Evolutionary conservation across 1,140 invertebrate genomes (phyloP), one percentile per base, ranked within the genome.

Genomic region (Bombus impatiens): DNA sequence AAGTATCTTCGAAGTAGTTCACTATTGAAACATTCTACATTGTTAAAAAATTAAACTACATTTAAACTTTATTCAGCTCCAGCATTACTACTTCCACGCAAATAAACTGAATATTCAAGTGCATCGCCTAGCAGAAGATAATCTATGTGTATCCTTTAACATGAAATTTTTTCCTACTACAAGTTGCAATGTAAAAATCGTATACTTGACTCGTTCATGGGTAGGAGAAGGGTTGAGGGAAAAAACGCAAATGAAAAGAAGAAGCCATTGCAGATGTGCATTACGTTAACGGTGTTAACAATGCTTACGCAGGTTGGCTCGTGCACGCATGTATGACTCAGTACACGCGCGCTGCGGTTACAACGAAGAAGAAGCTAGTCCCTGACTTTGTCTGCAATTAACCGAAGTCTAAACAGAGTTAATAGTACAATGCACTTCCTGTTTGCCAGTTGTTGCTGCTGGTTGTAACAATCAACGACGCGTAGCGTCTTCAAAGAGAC

Each of bases 351-450:
- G 35, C 13, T 40, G 70, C 3, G 42, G 6, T 53, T 53, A 32
- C 13, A 28, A 86, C 37, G 65, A 88, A 86, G 78, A 78, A 77
- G 32, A 47, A 59, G 22, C 15, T 42, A n/a, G 75, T 65, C 18
- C 35, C 59, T 65, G 82, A 75, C 86, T 90, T 92, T 91, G 91
- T 91, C 88, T 79, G 80, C 88, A 87, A 92, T 92, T 92, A 92
- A 85, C 71, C 76, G 71, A 84, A 86, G 84, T 81, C 87, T 92
- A 93, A 93, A 87, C 89, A 92, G 90, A 87, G 77, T 86, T 92
- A 92, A 92, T 91, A 82, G 86, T 88, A 89, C 87, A 89, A 91
- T 90, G 86, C 89, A 89, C 83, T 93, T 92, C 91, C 91, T 89
- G 88, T 42, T 83, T 47, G 40, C 70, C 65, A 57, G 37, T 47